phyloP scores from a whole-genome alignment of 1,140 invertebrate species.

The Drosophila saltans region DNA sequence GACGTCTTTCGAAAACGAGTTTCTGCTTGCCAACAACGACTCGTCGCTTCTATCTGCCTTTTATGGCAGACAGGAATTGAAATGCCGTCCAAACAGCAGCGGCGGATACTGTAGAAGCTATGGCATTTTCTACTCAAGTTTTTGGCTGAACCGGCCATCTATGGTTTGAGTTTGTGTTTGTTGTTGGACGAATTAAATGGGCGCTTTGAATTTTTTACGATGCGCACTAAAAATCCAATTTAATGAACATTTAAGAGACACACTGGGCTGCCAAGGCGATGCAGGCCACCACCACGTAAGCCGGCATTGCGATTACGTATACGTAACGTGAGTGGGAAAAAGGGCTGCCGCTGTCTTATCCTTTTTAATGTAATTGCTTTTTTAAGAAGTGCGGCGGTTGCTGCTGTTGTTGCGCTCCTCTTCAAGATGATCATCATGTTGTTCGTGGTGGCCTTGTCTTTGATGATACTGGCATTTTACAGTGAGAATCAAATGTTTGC shows the following conservation, averaged over 20 bases:
- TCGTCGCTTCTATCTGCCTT: conserved; percentile 41
- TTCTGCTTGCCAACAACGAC: conserved; percentile 23
- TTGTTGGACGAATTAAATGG: conserved; percentile 76
- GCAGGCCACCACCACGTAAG: conserved; percentile 60
- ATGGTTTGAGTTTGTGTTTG: conserved; percentile 20
- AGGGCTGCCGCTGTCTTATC: conserved; percentile 75
- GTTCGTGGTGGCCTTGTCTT: not conserved
- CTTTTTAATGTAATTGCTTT: conserved; percentile 83
- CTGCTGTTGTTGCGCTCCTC: conserved; percentile 29
- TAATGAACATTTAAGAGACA: conserved; percentile 83
- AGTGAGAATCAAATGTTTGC: conserved; percentile 22
- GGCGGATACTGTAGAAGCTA: not conserved
- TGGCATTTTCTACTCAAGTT: conserved; percentile 44
- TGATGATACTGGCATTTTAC: conserved; percentile 45
- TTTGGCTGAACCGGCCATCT: conserved; percentile 32
- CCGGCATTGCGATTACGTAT: conserved; percentile 72
- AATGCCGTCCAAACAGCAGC: conserved; percentile 51
- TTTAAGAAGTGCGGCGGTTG: conserved; percentile 73
- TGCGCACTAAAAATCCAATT: conserved; percentile 82
- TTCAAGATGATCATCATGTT: conserved; percentile 43
- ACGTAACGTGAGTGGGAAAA: conserved; percentile 71
- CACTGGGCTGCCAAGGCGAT: conserved; percentile 42
- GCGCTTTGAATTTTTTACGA: conserved; percentile 82
- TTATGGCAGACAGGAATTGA: conserved; percentile 63
- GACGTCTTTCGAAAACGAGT: conserved; percentile 29